These are phyloP conservation scores for Zaprionus ghesquierei DNA, from an alignment of 1,140 invertebrate genomes.

Conservation along the genomic window DNA sequence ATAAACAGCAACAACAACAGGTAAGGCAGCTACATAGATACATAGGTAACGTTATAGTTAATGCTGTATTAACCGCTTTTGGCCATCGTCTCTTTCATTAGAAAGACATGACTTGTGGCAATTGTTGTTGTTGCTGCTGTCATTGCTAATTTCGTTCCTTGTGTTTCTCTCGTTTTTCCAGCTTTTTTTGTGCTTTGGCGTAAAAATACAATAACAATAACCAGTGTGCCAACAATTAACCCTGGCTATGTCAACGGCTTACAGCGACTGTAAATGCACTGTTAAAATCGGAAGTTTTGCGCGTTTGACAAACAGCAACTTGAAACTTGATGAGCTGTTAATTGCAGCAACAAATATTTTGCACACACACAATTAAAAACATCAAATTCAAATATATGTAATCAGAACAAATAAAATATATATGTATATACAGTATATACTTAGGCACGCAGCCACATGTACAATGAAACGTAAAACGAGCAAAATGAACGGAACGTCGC, in stretches of 20 bases:
- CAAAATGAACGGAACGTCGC: constrained; percentile 47
- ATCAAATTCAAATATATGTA: too few species aligned
- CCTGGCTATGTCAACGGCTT: neutral
- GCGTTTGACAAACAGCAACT: constrained; percentile 22
- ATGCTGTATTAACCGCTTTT: constrained; percentile 39
- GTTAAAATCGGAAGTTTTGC: constrained; percentile 21
- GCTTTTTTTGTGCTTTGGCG: too few species aligned
- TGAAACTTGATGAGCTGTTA: constrained; percentile 28
- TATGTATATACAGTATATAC: neutral
- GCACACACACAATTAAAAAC: constrained; percentile 3
- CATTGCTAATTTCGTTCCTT: neutral
- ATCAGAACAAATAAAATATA: neutral
- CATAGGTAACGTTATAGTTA: constrained; percentile 36
- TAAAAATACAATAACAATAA: neutral
- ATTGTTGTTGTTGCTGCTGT: neutral
- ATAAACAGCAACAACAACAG: constrained; percentile 32
- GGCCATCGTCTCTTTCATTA: constrained; percentile 7
- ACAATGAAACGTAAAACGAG: constrained; percentile 52
- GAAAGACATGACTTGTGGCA: neutral
- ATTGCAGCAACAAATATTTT: constrained; percentile 24
- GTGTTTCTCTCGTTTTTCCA: neutral
- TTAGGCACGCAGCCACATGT: neutral
- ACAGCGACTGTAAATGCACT: constrained; percentile 39
- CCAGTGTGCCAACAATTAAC: constrained; percentile 37
- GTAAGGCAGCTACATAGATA: constrained; percentile 10